phyloP scores from a whole-genome alignment of 2,113 vertebrate species.

The Nymphicus hollandicus region DNA sequence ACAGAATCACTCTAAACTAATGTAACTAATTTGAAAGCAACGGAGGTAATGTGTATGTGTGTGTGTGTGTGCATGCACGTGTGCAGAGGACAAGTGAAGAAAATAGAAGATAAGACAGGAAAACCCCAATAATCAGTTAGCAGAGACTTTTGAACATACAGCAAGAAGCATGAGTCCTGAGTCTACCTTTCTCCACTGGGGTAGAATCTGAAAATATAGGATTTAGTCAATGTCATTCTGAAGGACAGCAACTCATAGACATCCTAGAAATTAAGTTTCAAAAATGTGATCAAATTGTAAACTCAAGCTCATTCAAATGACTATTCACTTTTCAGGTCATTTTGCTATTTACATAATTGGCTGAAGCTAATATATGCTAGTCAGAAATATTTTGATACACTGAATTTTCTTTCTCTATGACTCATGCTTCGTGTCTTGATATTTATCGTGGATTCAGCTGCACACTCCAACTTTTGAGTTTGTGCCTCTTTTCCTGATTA shows the following conservation, averaged over 20 bases:
- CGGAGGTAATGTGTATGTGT: accelerated
- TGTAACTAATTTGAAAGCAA: neutral
- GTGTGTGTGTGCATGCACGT: neutral
- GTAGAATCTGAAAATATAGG: neutral
- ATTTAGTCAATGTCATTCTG: conserved; percentile 3
- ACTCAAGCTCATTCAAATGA: conserved; percentile 1
- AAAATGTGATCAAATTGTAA: neutral
- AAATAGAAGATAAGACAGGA: neutral
- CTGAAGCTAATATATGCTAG: conserved; percentile 19
- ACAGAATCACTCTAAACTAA: neutral
- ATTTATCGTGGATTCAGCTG: conserved; percentile 46
- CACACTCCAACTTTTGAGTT: conserved; percentile 30
- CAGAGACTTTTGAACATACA: neutral
- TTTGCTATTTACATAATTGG: conserved; percentile 44
- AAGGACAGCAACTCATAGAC: neutral
- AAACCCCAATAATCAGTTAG: neutral
- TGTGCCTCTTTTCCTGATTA: conserved; percentile 67
- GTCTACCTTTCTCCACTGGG: neutral
- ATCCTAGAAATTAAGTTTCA: neutral
- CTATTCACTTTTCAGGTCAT: conserved; percentile 24
- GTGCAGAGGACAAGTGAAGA: neutral
- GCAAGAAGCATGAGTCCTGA: neutral
- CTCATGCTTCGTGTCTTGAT: conserved; percentile 53
- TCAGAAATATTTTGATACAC: conserved; percentile 54
- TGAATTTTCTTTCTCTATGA: conserved; percentile 57